A percentile compares a stretch with the other conserved stretches of the same genome.
Evolutionary conservation across 2,113 vertebrate genomes (phyloP).

Genomic region (Zapus hudsonius): DNA sequence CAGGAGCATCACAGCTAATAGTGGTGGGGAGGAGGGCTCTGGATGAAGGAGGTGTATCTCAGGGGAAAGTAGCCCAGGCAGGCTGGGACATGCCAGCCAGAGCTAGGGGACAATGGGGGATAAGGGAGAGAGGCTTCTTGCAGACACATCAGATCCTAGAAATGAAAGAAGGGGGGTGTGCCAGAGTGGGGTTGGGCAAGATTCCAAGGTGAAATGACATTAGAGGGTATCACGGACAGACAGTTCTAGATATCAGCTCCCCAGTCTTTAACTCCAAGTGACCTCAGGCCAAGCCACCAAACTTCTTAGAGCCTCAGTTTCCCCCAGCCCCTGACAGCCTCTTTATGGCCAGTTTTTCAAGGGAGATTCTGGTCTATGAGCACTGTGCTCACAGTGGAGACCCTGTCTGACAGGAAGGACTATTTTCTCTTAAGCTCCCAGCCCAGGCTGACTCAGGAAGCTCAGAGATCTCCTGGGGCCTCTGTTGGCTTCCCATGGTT

Average conservation of each 20-base stretch:
- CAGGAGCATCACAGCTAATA: neutral
- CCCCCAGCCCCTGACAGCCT: neutral
- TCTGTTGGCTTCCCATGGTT: neutral
- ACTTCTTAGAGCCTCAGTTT: neutral
- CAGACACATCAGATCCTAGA: neutral
- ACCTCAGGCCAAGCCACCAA: neutral
- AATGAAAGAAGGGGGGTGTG: neutral
- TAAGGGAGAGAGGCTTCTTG: neutral
- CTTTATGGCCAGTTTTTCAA: neutral
- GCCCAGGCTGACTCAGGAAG: conserved; percentile 1
- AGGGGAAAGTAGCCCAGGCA: neutral
- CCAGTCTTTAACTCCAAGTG: neutral
- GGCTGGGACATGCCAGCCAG: conserved; percentile 17
- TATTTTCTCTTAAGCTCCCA: neutral
- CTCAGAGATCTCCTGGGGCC: conserved; percentile 34
- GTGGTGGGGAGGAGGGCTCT: neutral
- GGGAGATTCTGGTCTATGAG: no score
- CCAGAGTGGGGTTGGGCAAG: neutral
- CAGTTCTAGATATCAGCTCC: neutral
- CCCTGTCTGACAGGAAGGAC: neutral
- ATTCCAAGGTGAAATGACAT: neutral
- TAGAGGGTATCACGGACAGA: neutral
- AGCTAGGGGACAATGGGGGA: neutral
- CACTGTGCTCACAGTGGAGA: neutral
- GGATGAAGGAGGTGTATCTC: neutral